Conservation (phyloP, 1,140 invertebrate species). For the Drosophila elegans region DNA sequence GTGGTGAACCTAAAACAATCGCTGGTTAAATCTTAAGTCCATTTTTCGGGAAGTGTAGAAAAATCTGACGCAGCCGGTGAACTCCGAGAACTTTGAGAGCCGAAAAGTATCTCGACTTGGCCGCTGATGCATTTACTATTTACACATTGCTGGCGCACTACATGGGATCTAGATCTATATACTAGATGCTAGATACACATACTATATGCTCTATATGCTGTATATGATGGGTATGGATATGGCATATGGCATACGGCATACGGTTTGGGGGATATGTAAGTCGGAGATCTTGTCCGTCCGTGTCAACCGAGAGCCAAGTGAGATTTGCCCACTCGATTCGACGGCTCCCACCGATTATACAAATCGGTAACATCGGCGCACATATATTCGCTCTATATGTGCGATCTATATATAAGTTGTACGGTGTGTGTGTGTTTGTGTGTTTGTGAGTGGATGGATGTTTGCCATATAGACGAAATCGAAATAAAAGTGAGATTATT, state of each 20-base stretch:
- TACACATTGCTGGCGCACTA: slow-evolving; percentile 6
- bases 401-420: slow-evolving; percentile 43
- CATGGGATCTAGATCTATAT: not conserved
- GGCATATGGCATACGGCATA: not conserved
- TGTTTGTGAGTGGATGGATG: slow-evolving; percentile 17
- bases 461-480: slow-evolving; percentile 65
- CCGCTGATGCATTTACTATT: slow-evolving; percentile 45
- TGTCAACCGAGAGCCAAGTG: slow-evolving; percentile 37
- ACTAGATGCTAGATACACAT: not conserved
- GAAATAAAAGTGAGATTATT: slow-evolving; percentile 83
- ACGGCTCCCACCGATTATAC: slow-evolving; percentile 26
- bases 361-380: slow-evolving; percentile 12
- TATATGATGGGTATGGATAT: not conserved
- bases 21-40: not conserved
- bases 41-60: not conserved
- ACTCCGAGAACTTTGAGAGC: slow-evolving; percentile 11
- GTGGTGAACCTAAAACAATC: not conserved
- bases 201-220: slow-evolving; percentile 13
- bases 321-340: slow-evolving; percentile 19
- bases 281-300: slow-evolving; percentile 20
- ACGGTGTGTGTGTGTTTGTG: slow-evolving; percentile 12
- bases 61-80: slow-evolving; percentile 13
- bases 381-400: slow-evolving; percentile 20
- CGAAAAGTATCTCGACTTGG: slow-evolving; percentile 24
- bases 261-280: slow-evolving; percentile 10